These are phyloP conservation scores for Metacarcinus magister DNA, from an alignment of 2,888 invertebrate genomes.

Conservation along the genomic window DNA sequence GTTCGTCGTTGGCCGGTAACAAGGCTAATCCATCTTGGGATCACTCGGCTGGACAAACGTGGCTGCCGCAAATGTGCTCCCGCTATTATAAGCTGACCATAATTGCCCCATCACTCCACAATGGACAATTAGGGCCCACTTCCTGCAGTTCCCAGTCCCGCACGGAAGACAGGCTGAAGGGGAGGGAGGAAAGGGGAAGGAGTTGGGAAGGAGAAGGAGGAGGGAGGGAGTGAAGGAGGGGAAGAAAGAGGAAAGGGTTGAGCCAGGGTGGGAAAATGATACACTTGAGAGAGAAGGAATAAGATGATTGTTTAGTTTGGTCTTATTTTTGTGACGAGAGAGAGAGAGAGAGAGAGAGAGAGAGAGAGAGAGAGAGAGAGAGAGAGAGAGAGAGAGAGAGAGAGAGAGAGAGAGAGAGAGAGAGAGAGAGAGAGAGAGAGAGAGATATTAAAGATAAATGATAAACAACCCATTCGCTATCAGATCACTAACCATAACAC, in stretches of 20 bases:
- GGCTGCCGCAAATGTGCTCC: conserved; percentile 71
- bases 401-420: neutral
- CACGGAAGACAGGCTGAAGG: conserved; percentile 50
- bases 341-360: neutral
- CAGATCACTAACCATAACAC: neutral
- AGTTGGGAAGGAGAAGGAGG: neutral
- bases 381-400: neutral
- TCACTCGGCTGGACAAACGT: conserved; percentile 70
- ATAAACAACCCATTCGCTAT: neutral
- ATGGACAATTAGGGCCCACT: conserved; percentile 74
- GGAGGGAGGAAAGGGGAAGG: conserved; percentile 6
- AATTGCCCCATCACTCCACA: conserved; percentile 76
- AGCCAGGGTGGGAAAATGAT: conserved; percentile 16
- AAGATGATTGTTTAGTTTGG: neutral
- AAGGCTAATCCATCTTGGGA: conserved; percentile 59
- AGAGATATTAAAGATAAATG: neutral
- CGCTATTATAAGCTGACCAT: conserved; percentile 74
- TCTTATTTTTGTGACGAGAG: neutral
- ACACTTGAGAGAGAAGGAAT: neutral
- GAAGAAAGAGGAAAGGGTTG: neutral
- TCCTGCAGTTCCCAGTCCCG: conserved; percentile 64
- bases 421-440: conserved; percentile 32
- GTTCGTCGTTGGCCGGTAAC: conserved; percentile 1
- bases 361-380: neutral
- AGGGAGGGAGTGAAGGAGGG: neutral